These are phyloP conservation scores for Steinernema hermaphroditum DNA, from an alignment of 2,888 invertebrate species.

Conservation along the genomic window DNA sequence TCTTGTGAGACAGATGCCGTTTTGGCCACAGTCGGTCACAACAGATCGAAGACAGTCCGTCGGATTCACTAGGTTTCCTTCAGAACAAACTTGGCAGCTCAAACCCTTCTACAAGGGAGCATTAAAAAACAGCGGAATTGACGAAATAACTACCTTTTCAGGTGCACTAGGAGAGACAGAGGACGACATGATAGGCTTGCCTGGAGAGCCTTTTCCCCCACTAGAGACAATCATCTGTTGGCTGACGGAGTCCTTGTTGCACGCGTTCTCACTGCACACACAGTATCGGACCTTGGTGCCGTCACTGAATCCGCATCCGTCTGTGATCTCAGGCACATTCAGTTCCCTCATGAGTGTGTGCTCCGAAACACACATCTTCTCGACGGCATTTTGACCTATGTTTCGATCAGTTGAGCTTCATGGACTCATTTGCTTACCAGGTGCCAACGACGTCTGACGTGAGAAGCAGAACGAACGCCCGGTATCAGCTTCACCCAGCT, in stretches of 20 bases:
- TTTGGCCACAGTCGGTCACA: slow-evolving; percentile 40
- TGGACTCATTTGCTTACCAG: no score
- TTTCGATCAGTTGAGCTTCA: no score
- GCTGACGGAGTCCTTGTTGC: slow-evolving; percentile 50
- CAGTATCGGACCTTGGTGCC: slow-evolving; percentile 45
- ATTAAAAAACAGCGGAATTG: background rate
- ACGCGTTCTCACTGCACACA: slow-evolving; percentile 50
- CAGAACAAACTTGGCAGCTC: slow-evolving; percentile 40
- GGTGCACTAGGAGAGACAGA: slow-evolving; percentile 20
- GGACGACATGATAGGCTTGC: background rate
- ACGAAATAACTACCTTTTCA: slow-evolving; percentile 29
- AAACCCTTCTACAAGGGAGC: background rate
- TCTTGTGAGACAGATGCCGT: slow-evolving; percentile 51
- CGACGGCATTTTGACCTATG: slow-evolving; percentile 54
- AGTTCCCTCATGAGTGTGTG: slow-evolving; percentile 51
- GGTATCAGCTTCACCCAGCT: slow-evolving; percentile 22
- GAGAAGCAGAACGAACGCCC: slow-evolving; percentile 52
- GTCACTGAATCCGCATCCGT: slow-evolving; percentile 45
- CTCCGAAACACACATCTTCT: slow-evolving; percentile 60
- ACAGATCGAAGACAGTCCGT: slow-evolving; percentile 47
- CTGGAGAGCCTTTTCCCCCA: background rate
- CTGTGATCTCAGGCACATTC: slow-evolving; percentile 45
- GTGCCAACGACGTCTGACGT: slow-evolving; percentile 44
- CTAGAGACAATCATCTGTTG: slow-evolving; percentile 32
- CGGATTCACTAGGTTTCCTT: slow-evolving; percentile 47